Conservation (phyloP, 2,797 vertebrate species). For the Numenius phaeopus region DNA sequence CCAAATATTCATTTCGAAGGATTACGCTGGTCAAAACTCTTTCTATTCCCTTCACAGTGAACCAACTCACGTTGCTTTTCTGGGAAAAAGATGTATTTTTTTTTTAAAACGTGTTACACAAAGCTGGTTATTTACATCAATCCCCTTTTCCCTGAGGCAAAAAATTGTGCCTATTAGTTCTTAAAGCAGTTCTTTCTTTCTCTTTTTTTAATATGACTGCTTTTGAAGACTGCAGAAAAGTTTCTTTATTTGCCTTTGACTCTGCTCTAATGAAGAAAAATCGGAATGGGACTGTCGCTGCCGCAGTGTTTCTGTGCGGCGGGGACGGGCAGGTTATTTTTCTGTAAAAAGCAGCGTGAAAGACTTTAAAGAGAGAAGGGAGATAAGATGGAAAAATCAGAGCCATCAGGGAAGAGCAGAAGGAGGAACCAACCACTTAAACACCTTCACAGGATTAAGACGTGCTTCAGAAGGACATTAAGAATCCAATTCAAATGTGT, state of each 20-base stretch:
- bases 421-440: not conserved
- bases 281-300: not conserved
- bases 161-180: not conserved
- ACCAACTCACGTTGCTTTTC: not conserved
- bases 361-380: not conserved
- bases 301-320: not conserved
- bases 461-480: not conserved
- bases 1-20: not conserved
- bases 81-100: not conserved
- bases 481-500: not conserved
- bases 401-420: not conserved
- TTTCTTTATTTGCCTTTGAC: not conserved
- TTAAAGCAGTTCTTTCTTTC: not conserved
- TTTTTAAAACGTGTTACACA: not conserved
- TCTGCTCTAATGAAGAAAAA: not conserved
- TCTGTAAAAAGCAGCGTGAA: not conserved
- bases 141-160: not conserved
- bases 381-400: not conserved
- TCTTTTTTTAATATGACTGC: not conserved
- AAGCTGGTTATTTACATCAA: not conserved
- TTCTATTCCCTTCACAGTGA: not conserved
- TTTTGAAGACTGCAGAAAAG: not conserved
- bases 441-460: not conserved
- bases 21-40: not conserved
- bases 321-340: not conserved